A percentile compares a stretch with the other conserved stretches of the same genome.
Conservation (phyloP, 2,797 vertebrate genomes). For the Octomys mimax region DNA sequence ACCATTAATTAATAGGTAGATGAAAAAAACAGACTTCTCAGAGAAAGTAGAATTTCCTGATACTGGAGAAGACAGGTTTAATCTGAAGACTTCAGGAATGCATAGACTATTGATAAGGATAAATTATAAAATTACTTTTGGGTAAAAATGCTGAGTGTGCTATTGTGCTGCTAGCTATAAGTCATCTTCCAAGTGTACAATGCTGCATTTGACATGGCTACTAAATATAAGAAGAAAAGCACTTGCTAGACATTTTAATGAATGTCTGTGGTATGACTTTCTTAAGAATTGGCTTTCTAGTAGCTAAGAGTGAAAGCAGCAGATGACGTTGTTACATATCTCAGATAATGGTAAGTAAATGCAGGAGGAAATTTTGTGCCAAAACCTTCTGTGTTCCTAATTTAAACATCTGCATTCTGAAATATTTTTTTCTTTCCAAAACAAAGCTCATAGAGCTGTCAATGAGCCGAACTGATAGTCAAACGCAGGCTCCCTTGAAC, state of each 20-base stretch:
- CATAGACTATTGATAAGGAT: background rate
- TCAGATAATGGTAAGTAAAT: background rate
- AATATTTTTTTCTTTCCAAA: slow-evolving; percentile 46
- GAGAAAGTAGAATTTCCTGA: background rate
- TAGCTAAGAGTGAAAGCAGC: background rate
- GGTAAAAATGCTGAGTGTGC: background rate
- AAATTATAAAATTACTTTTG: slow-evolving; percentile 25
- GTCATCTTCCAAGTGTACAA: background rate
- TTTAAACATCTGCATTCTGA: slow-evolving; percentile 5
- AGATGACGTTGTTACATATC: background rate
- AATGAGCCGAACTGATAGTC: background rate
- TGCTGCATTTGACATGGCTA: background rate
- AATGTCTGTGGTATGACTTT: background rate
- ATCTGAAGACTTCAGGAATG: background rate
- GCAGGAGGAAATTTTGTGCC: background rate
- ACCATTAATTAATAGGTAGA: background rate
- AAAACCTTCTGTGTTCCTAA: background rate
- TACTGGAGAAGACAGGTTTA: slow-evolving; percentile 5
- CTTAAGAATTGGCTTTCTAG: slow-evolving; percentile 5
- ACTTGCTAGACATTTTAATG: slow-evolving; percentile 12
- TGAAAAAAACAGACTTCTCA: background rate
- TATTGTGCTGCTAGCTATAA: slow-evolving; percentile 14
- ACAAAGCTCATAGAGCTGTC: background rate
- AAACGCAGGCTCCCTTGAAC: background rate
- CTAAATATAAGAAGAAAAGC: background rate